Evolutionary conservation across 2,888 invertebrate genomes (phyloP).

Genomic region (Ypsolopha sequella): DNA sequence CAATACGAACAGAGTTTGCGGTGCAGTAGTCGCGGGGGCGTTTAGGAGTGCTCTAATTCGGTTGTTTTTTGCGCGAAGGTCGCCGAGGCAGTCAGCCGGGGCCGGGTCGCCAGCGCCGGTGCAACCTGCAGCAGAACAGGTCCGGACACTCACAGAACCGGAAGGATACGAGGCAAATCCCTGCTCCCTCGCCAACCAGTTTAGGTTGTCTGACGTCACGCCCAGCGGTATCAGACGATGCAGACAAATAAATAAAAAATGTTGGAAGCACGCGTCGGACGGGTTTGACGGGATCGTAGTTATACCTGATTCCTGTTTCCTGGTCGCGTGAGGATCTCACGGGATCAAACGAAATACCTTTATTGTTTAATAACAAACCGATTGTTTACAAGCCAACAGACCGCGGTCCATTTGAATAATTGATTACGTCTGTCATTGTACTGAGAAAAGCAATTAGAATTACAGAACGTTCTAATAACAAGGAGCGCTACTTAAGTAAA

Average conservation of each 20-base stretch:
- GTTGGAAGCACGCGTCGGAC: constrained; percentile 70
- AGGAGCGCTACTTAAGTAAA: not conserved
- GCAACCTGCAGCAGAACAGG: constrained; percentile 67
- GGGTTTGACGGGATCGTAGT: constrained; percentile 70
- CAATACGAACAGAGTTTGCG: constrained; percentile 14
- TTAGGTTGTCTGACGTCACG: constrained; percentile 69
- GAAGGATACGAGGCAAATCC: constrained; percentile 70
- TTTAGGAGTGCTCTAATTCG: constrained; percentile 24
- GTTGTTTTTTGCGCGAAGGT: constrained; percentile 21
- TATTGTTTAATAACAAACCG: constrained; percentile 5
- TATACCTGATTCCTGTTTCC: constrained; percentile 70
- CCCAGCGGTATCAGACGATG: constrained; percentile 68
- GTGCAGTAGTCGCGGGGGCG: constrained; percentile 15
- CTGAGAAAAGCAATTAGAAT: not conserved
- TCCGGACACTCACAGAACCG: constrained; percentile 66
- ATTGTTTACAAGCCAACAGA: not conserved
- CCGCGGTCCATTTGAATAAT: not conserved
- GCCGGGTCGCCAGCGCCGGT: constrained; percentile 20
- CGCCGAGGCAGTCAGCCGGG: constrained; percentile 14
- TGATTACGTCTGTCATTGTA: not conserved
- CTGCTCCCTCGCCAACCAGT: constrained; percentile 70
- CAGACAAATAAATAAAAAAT: constrained; percentile 71
- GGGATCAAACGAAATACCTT: constrained; percentile 7
- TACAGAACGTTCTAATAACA: not conserved
- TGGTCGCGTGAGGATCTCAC: constrained; percentile 47